Percentiles rank a stretch among this genome's conserved stretches.
These are phyloP conservation scores for Osmoderma eremita DNA, from an alignment of 2,888 invertebrate species.

Conservation along the genomic window DNA sequence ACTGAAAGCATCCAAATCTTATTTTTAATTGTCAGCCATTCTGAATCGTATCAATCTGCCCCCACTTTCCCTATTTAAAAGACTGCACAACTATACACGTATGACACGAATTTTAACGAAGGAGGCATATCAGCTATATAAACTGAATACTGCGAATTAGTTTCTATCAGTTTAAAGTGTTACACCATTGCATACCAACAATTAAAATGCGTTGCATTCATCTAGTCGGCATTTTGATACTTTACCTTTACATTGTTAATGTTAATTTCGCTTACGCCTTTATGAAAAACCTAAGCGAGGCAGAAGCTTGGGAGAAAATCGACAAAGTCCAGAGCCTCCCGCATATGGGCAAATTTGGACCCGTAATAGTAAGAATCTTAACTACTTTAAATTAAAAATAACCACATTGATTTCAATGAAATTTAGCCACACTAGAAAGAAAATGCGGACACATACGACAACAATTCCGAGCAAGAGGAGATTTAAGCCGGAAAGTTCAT, in stretches of 20 bases:
- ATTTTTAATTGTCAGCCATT: too few relatives aligned
- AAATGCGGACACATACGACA: constrained; percentile 13
- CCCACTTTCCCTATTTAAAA: constrained; percentile 9
- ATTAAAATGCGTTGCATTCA: constrained; percentile 28
- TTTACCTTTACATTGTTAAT: constrained; percentile 28
- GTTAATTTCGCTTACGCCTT: constrained; percentile 49
- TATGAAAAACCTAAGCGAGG: constrained; percentile 55
- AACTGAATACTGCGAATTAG: background rate
- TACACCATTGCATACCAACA: background rate
- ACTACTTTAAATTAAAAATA: background rate
- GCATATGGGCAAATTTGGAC: constrained; percentile 62
- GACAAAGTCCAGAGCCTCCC: constrained; percentile 66
- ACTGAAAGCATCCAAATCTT: too few relatives aligned
- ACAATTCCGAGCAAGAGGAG: constrained; percentile 49
- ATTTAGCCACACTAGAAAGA: constrained; percentile 25
- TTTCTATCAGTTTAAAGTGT: constrained; percentile 1
- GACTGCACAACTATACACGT: constrained; percentile 13
- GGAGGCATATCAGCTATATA: constrained; percentile 5
- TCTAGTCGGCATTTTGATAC: constrained; percentile 17
- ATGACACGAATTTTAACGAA: constrained; percentile 30
- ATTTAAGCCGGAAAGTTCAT: constrained; percentile 48
- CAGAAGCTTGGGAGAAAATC: constrained; percentile 63
- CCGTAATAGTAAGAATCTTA: constrained; percentile 22
- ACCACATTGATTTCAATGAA: too few relatives aligned
- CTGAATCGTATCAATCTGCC: too few relatives aligned